These are phyloP conservation scores for Microcebus ravelobensis DNA, from an alignment of 2,113 vertebrate species.

Conservation along the genomic window DNA sequence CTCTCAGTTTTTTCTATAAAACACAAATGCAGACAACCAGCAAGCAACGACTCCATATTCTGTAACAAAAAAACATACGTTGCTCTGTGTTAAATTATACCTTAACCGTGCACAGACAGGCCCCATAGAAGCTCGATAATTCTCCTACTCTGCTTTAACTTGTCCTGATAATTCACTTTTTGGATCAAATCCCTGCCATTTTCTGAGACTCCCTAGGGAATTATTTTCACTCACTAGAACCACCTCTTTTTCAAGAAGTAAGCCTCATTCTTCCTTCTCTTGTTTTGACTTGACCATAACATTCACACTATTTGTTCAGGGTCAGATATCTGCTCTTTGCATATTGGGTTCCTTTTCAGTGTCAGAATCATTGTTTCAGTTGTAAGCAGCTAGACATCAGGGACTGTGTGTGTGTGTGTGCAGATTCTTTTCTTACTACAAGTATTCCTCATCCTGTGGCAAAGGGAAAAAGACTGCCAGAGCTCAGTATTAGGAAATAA, in stretches of 20 bases:
- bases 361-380: conserved; percentile 9
- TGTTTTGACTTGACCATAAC: conserved; percentile 26
- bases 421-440: not conserved
- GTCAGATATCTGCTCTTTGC: conserved; percentile 17
- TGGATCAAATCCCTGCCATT: conserved; percentile 40
- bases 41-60: not conserved
- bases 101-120: not conserved
- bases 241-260: conserved; percentile 14
- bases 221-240: conserved; percentile 23
- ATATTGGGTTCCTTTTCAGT: not conserved
- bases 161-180: conserved; percentile 56
- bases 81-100: conserved; percentile 45
- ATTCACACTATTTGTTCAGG: not conserved
- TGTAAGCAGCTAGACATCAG: not conserved
- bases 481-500: conserved; percentile 41
- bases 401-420: not conserved
- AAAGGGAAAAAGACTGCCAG: conserved; percentile 5
- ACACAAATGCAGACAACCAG: not conserved
- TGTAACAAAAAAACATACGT: not conserved
- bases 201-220: conserved; percentile 13
- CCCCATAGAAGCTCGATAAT: not conserved
- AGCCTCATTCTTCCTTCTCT: not conserved
- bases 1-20: not conserved
- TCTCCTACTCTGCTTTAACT: conserved; percentile 49
- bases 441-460: conserved; percentile 8